These are phyloP conservation scores for Dasypolia templi DNA, from an alignment of 2,888 invertebrate species.

Conservation along the genomic window DNA sequence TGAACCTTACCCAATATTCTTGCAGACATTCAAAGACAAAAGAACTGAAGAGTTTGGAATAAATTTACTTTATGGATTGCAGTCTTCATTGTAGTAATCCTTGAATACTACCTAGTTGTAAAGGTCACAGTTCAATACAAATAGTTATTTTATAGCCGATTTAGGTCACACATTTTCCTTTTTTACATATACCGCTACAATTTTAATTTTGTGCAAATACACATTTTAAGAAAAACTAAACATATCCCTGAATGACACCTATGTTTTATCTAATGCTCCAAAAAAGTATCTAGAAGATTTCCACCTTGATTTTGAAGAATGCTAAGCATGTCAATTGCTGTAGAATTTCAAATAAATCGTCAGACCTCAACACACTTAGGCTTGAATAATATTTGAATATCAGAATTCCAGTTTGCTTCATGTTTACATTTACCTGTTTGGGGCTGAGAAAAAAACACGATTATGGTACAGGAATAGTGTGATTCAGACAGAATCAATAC, in stretches of 20 bases:
- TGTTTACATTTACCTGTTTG: slow-evolving; percentile 61
- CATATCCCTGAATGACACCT: slow-evolving; percentile 10
- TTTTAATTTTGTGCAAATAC: neutral
- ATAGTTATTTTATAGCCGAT: slow-evolving; percentile 17
- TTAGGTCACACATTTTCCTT: slow-evolving; percentile 13
- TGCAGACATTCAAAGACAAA: slow-evolving; percentile 49
- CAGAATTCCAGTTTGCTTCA: slow-evolving; percentile 15
- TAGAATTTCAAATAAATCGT: slow-evolving; percentile 7
- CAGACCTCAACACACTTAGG: slow-evolving; percentile 1
- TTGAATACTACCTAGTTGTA: slow-evolving; percentile 46
- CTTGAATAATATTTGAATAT: slow-evolving; percentile 22
- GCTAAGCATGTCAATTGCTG: slow-evolving; percentile 13
- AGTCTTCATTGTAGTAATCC: slow-evolving; percentile 32
- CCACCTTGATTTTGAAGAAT: slow-evolving; percentile 19
- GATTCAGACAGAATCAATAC: slow-evolving; percentile 71
- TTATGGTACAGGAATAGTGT: slow-evolving; percentile 50
- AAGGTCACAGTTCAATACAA: slow-evolving; percentile 39
- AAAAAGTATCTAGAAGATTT: slow-evolving; percentile 5
- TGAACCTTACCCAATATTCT: slow-evolving; percentile 35
- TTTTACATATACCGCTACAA: slow-evolving; percentile 11
- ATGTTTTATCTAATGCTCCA: neutral
- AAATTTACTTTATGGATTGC: slow-evolving; percentile 42
- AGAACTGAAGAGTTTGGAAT: slow-evolving; percentile 37
- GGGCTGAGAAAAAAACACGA: slow-evolving; percentile 66
- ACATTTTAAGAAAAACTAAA: neutral